Percentiles rank a stretch among this genome's conserved stretches.
phyloP scores from a whole-genome alignment of 2,888 invertebrate genomes.

The Drosophila imparisetae region DNA sequence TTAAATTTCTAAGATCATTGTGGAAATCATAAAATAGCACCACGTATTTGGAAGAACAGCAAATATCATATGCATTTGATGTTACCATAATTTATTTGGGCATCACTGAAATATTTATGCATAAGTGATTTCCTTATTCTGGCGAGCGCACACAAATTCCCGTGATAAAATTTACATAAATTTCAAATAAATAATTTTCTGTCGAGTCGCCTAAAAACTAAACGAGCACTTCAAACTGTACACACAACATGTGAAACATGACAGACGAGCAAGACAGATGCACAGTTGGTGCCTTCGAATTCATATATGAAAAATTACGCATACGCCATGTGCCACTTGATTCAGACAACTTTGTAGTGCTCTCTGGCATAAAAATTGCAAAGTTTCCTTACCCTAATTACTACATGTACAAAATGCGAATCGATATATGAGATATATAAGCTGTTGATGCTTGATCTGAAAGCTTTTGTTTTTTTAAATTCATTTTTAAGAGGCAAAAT shows the following conservation, averaged over 20 bases:
- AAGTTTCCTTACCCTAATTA: slow-evolving; percentile 28
- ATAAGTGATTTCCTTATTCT: slow-evolving; percentile 25
- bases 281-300: slow-evolving; percentile 33
- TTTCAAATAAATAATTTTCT: slow-evolving; percentile 58
- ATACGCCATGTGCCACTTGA: slow-evolving; percentile 62
- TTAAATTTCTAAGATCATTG: slow-evolving; percentile 45
- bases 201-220: slow-evolving; percentile 68
- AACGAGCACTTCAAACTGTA: slow-evolving; percentile 57
- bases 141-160: slow-evolving; percentile 51
- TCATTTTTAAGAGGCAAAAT: no score
- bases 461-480: not conserved
- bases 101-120: slow-evolving; percentile 50
- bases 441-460: not conserved
- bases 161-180: slow-evolving; percentile 71
- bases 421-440: not conserved
- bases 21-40: slow-evolving; percentile 23
- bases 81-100: slow-evolving; percentile 49
- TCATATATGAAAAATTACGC: slow-evolving; percentile 61
- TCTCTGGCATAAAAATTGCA: slow-evolving; percentile 53
- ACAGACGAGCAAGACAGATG: slow-evolving; percentile 42
- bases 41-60: not conserved
- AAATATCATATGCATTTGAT: slow-evolving; percentile 11
- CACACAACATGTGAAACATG: slow-evolving; percentile 60
- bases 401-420: slow-evolving; percentile 26
- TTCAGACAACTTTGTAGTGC: slow-evolving; percentile 59